Evolutionary conservation across 2,113 vertebrate species (phyloP).

Genomic region (Indicator indicator): DNA sequence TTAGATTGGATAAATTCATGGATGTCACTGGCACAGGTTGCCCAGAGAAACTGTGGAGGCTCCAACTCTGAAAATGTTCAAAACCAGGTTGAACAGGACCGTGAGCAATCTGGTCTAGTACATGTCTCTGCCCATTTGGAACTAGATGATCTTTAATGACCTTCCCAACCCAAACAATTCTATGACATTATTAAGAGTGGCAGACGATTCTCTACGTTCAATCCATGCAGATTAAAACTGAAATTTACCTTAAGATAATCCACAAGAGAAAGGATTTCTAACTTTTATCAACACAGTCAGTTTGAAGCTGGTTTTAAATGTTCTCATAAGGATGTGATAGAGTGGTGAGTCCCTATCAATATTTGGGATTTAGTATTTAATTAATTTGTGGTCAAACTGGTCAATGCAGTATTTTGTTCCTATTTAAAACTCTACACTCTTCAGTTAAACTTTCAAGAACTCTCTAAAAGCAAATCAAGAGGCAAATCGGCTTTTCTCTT

Average conservation of each 20-base stretch:
- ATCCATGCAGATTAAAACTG: background rate
- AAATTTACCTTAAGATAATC: background rate
- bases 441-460: background rate
- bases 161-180: too few relatives aligned
- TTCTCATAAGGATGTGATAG: background rate
- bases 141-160: too few relatives aligned
- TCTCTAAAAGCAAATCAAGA: background rate
- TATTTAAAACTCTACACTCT: background rate
- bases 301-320: background rate
- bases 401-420: conserved; percentile 2
- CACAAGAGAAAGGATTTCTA: background rate
- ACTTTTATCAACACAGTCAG: background rate
- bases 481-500: background rate
- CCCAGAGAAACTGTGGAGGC: too few relatives aligned
- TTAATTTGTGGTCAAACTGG: background rate
- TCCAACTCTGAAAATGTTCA: too few relatives aligned
- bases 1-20: background rate
- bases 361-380: background rate
- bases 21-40: background rate
- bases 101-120: too few relatives aligned
- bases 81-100: too few relatives aligned
- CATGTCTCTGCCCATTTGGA: too few relatives aligned
- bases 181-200: background rate
- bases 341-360: background rate
- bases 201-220: background rate